Base-by-base conservation (phyloP, 2,797 vertebrate species). In the Neosalanx taihuensis region DNA sequence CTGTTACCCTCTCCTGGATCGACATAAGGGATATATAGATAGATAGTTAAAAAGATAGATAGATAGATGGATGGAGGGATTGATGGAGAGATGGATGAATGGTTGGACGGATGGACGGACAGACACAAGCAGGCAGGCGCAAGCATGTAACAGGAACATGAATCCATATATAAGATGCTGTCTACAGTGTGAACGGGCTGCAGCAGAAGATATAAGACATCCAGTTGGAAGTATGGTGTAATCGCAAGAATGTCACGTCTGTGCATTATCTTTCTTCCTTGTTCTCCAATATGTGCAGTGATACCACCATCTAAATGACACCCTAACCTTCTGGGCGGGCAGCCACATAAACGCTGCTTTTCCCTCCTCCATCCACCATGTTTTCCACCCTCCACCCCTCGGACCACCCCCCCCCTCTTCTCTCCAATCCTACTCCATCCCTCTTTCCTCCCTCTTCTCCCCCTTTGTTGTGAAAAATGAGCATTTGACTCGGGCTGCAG, bases 401-500 rank as follows among this genome's bases (percentile, higher is more conserved):
- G 41, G 2, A 46, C 41, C 41, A 9, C 41, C 41, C 3, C 41
- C 41, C 41, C 41, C 41, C 3, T 12, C 41, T 2, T 46, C 41
- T 13, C 10, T 46, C 41, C 41, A 46, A 13, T 46, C 41, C 41
- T 46, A 0, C 10, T 46, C 41, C 61, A 15, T 13, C 15, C 29
- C 23, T 23, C n/a, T 23, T 17, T 26, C 15, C 26, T 49, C 7
- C 6, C 64, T 58, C 7, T n/a, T n/a, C 18, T n/a, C 51, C 51
- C 18, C 51, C 51, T 56, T 56, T 56, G 51, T 35, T 30, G 13
- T 63, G 62, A 70, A 61, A 67, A 69, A 71, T 62, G 56, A 68
- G 46, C 18, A 10, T 30, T 72, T 64, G 23, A 31, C 20, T 76
- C 35, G 4, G 64, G 46, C 46, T 51, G 26, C 18, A 35, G 61